Conservation (phyloP, 2,888 invertebrate species). For the Tetramorium bicarinatum region DNA sequence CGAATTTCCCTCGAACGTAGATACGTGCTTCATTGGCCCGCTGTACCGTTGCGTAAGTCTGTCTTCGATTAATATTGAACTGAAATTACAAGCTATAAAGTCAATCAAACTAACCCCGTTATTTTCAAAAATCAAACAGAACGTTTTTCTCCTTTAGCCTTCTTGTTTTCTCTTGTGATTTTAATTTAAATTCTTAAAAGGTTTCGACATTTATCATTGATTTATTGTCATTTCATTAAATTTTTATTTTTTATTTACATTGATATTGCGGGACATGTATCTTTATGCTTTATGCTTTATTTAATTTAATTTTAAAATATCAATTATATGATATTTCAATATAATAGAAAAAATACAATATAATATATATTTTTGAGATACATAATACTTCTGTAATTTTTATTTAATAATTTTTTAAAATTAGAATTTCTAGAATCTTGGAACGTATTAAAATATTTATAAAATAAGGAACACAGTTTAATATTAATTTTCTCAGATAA, state of each 20-base stretch:
- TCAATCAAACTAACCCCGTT: neutral
- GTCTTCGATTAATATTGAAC: slow-evolving; percentile 25
- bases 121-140: slow-evolving; percentile 7
- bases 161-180: neutral
- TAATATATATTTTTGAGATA: neutral
- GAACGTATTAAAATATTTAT: neutral
- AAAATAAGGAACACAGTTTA: neutral
- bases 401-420: neutral
- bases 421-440: neutral
- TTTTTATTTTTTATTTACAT: neutral
- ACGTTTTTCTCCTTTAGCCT: neutral
- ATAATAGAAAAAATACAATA: neutral
- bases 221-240: neutral
- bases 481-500: neutral
- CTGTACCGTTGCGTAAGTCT: slow-evolving; percentile 15
- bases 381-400: no score
- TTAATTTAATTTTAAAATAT: neutral
- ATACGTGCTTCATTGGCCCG: neutral
- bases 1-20: slow-evolving; percentile 11
- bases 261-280: neutral
- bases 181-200: neutral
- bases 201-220: neutral
- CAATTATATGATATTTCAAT: neutral
- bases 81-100: slow-evolving; percentile 15
- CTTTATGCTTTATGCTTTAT: neutral